Conservation (phyloP, 2,888 invertebrate genomes). For the Troilus luridus region DNA sequence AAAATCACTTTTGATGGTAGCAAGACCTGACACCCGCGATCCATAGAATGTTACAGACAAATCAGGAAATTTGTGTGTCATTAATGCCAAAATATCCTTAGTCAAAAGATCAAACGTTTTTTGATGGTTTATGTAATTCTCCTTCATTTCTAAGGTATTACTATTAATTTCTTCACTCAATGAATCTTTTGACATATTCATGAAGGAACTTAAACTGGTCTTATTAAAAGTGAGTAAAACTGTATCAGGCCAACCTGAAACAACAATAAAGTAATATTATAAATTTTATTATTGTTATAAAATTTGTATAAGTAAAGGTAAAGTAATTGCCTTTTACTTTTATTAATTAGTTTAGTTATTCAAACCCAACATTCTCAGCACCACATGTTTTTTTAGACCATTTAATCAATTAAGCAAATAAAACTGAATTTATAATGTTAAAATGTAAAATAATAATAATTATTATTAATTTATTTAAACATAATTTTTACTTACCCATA, state of each 20-base stretch:
- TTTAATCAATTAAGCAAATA: not conserved
- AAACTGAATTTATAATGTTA: not conserved
- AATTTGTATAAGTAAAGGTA: too few relatives aligned
- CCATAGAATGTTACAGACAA: constrained; percentile 43
- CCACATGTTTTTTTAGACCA: not conserved
- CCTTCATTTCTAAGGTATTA: not conserved
- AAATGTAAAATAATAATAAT: not conserved
- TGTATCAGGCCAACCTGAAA: not conserved
- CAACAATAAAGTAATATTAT: not conserved
- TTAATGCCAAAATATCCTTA: constrained; percentile 1
- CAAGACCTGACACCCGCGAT: constrained; percentile 15
- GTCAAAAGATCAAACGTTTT: not conserved
- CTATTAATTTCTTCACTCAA: not conserved
- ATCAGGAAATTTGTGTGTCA: constrained; percentile 3
- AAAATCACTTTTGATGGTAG: not conserved
- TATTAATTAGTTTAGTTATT: too few relatives aligned
- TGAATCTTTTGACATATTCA: constrained; percentile 3
- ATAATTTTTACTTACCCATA: not conserved
- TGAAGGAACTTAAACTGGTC: not conserved
- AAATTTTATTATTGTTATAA: too few relatives aligned
- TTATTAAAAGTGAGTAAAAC: not conserved
- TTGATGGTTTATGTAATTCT: not conserved
- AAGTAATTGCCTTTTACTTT: too few relatives aligned
- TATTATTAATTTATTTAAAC: too few relatives aligned
- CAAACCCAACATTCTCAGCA: too few relatives aligned